Base-by-base conservation (phyloP, 2,113 vertebrate genomes). In the Condylura cristata region DNA sequence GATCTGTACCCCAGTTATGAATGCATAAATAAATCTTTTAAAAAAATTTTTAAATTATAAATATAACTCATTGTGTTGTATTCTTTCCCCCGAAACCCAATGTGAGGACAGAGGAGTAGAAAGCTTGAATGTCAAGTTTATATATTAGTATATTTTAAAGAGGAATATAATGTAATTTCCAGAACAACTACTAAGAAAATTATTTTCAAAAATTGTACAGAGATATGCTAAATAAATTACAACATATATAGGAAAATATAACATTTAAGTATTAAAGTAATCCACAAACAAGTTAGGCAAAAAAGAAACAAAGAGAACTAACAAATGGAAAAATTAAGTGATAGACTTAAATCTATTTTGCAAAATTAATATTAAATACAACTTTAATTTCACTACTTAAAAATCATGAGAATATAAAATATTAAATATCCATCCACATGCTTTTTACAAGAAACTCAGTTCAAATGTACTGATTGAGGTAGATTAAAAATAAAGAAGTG, bases 351-450 rank as follows among this genome's bases (percentile, higher is more conserved):
- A 48, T 58, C 18, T 58, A 75, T 86, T 13, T 30, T 80, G 65
- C 44, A 93, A 87, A 83, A 91, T 37, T 56, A 56, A 56, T 9
- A 76, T 70, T 80, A 91, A 89, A 56, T 80, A 66, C 68, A 72
- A 85, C 63, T 22, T 84, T 83, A 93, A 90, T 61, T 39, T 68
- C 1, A 39, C 6, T 11, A 65, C 32, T 48, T 92, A 70, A 81
- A 93, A 48, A 48, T 2, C 9, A 9, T 12, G 11, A 48, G 46
- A 48, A 48, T 48, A 30, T 90, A 68, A n/a, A n/a, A n/a, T 61
- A 68, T 17, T 44, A 56, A 70, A 70, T 2, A 46, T 1, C 34
- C 8, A 58, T n/a, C 60, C 41, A 20, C 30, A 32, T 34, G 22
- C 28, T 70, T 10, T n/a, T 20, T 75, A 70, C 1, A 58, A 70